A percentile compares a stretch with the other conserved stretches of the same genome.
phyloP scores from a whole-genome alignment of 2,797 vertebrate species.

The Sus cebifrons region DNA sequence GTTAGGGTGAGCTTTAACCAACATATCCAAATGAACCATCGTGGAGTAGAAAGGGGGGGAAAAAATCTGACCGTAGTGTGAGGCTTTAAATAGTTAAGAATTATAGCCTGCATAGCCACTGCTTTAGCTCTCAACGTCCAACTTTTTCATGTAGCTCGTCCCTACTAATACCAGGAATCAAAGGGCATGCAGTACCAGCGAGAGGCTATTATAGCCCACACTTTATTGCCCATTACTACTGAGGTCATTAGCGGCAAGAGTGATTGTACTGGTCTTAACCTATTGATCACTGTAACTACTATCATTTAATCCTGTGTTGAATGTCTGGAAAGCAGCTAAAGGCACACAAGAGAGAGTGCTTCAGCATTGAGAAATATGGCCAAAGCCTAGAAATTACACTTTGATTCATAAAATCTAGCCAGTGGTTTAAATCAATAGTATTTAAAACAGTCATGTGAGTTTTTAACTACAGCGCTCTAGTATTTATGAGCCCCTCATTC shows the following conservation, averaged over 20 bases:
- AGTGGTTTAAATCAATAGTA: conserved; percentile 94
- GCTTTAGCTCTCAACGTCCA: conserved; percentile 88
- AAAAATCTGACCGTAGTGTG: neutral
- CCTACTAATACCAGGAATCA: conserved; percentile 92
- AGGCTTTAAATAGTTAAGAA: conserved; percentile 88
- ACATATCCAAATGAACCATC: conserved; percentile 56
- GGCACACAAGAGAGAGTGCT: conserved; percentile 92
- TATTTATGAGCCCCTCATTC: conserved; percentile 91
- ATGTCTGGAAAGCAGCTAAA: conserved; percentile 97
- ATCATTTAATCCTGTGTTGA: conserved; percentile 99
- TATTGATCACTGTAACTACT: conserved; percentile 99
- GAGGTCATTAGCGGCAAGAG: conserved; percentile 99
- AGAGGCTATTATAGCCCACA: conserved; percentile 96
- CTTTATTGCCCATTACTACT: conserved; percentile 99
- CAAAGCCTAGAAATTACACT: conserved; percentile 92
- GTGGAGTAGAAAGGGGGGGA: neutral
- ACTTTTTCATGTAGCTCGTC: conserved; percentile 90
- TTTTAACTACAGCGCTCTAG: conserved; percentile 91
- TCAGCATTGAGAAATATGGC: conserved; percentile 92
- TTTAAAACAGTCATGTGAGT: conserved; percentile 94
- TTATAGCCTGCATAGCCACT: conserved; percentile 87
- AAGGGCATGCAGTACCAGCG: conserved; percentile 92
- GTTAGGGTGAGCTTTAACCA: conserved; percentile 70
- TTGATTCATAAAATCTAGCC: conserved; percentile 94
- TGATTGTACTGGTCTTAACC: conserved; percentile 99